Conservation (phyloP, 2,797 vertebrate species). For the Sebastes dallii region DNA sequence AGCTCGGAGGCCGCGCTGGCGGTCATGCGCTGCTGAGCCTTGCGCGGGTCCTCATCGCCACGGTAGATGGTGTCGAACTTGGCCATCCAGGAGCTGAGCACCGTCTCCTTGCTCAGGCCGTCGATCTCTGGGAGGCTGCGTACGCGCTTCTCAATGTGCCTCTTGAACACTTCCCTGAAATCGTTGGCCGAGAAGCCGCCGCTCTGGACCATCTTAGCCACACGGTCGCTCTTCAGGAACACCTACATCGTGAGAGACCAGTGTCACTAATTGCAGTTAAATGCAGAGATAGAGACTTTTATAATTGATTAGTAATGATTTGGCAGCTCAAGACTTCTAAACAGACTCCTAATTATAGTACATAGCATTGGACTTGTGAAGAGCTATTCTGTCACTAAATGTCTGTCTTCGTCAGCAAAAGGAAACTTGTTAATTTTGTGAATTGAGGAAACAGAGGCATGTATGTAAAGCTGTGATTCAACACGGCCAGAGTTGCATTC, state of each 20-base stretch:
- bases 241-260: slow-evolving; percentile 81
- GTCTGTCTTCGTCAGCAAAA: slow-evolving; percentile 2
- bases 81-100: slow-evolving; percentile 99
- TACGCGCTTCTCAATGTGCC: slow-evolving; percentile 98
- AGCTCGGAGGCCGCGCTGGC: slow-evolving; percentile 97
- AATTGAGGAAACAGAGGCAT: slow-evolving; percentile 18
- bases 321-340: neutral
- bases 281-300: neutral
- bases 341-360: neutral
- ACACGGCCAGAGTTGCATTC: slow-evolving; percentile 28
- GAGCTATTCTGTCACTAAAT: neutral
- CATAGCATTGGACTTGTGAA: neutral
- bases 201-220: slow-evolving; percentile 98
- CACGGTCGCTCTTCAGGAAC: slow-evolving; percentile 97
- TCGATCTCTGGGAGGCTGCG: slow-evolving; percentile 98
- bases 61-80: slow-evolving; percentile 99
- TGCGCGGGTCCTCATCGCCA: slow-evolving; percentile 96
- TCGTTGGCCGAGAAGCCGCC: slow-evolving; percentile 96
- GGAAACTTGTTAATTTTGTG: neutral
- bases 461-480: slow-evolving; percentile 36
- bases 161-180: slow-evolving; percentile 98
- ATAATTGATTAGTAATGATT: slow-evolving; percentile 34
- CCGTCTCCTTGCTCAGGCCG: slow-evolving; percentile 99
- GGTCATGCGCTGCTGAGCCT: slow-evolving; percentile 98
- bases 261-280: neutral